Conservation (phyloP, 2,888 invertebrate species). For the Cyclophora punctaria region DNA sequence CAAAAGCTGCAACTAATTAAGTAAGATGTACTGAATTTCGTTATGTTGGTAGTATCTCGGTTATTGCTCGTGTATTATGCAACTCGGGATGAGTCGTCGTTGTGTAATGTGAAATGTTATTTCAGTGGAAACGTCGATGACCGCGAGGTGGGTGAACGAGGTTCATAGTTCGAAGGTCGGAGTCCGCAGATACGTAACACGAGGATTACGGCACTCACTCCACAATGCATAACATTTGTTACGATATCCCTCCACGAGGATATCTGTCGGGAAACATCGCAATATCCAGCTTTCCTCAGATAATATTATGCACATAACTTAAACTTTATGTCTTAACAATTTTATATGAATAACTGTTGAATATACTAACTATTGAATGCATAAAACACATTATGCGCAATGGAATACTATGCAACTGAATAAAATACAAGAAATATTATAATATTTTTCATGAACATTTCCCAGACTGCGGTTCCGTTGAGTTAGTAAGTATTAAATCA, state of each 20-base stretch:
- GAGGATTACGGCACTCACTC: slow-evolving; percentile 2
- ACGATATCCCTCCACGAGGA: too few relatives aligned
- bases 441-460: slow-evolving; percentile 28
- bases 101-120: slow-evolving; percentile 29
- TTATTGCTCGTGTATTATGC: slow-evolving; percentile 1
- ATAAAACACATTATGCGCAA: not conserved
- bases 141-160: slow-evolving; percentile 47
- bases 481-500: slow-evolving; percentile 27
- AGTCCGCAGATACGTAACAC: slow-evolving; percentile 25
- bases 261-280: too few relatives aligned
- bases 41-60: slow-evolving; percentile 4
- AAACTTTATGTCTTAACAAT: too few relatives aligned
- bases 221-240: slow-evolving; percentile 19
- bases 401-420: slow-evolving; percentile 18
- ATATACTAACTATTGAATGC: not conserved
- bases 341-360: not conserved
- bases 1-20: too few relatives aligned
- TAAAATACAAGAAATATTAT: slow-evolving; percentile 29
- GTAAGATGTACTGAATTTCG: not conserved
- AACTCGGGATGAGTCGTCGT: slow-evolving; percentile 6
- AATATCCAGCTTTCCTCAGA: too few relatives aligned
- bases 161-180: slow-evolving; percentile 48
- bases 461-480: slow-evolving; percentile 22
- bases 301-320: too few relatives aligned
- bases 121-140: slow-evolving; percentile 35